phyloP scores from a whole-genome alignment of 2,888 invertebrate genomes.

The Byasa hedistus region DNA sequence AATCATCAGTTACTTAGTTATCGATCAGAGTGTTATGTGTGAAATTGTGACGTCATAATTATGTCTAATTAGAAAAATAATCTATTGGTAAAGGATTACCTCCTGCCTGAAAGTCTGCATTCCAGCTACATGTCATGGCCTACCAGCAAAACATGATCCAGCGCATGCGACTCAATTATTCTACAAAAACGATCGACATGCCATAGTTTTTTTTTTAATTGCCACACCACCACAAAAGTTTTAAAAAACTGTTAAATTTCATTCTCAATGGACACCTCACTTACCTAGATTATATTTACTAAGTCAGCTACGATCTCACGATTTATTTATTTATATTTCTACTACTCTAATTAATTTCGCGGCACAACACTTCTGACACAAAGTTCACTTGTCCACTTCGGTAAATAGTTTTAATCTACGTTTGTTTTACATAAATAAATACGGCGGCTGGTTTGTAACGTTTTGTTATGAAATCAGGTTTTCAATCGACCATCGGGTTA shows the following conservation, averaged over 20 bases:
- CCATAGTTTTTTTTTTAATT: slow-evolving; percentile 49
- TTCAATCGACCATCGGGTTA: slow-evolving; percentile 38
- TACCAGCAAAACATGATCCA: slow-evolving; percentile 46
- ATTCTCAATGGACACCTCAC: slow-evolving; percentile 63
- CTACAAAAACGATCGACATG: slow-evolving; percentile 52
- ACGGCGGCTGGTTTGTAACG: background rate
- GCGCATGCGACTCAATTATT: slow-evolving; percentile 62
- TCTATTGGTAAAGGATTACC: slow-evolving; percentile 34
- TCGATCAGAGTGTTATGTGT: too few relatives aligned
- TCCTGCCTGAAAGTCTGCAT: slow-evolving; percentile 42
- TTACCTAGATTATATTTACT: slow-evolving; percentile 60
- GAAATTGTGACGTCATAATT: background rate
- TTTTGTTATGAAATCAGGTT: slow-evolving; percentile 40
- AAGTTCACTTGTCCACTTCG: slow-evolving; percentile 39
- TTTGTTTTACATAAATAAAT: too few relatives aligned
- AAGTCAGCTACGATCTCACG: slow-evolving; percentile 43
- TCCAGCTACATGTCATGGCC: slow-evolving; percentile 38
- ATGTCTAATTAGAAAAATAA: slow-evolving; percentile 32
- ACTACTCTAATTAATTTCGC: slow-evolving; percentile 20
- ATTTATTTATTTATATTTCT: slow-evolving; percentile 21
- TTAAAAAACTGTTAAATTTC: slow-evolving; percentile 57
- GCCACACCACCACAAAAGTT: slow-evolving; percentile 71
- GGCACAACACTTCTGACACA: slow-evolving; percentile 35
- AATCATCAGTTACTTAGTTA: too few relatives aligned
- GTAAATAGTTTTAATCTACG: too few relatives aligned